Base-by-base conservation (phyloP, 2,113 vertebrate genomes). In the Nymphicus hollandicus region DNA sequence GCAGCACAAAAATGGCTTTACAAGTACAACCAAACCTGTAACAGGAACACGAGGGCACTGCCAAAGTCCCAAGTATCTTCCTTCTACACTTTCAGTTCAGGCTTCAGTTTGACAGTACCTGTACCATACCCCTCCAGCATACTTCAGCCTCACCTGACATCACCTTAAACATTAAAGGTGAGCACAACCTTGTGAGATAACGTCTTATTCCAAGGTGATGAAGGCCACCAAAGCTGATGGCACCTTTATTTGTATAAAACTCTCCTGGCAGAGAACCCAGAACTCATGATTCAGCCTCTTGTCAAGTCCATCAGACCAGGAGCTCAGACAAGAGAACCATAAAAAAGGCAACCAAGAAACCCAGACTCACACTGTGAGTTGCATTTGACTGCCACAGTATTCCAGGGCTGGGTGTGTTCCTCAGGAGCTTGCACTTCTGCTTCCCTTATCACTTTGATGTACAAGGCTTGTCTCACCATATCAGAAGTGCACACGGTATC, bases 401-500 rank as follows among this genome's bases (percentile, higher is more conserved):
- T 60, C 58, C 16, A 7, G 14, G 69, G 37, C n/a, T 37, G 70
- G 89, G 77, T 24, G 72, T 79, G 73, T 2, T 44, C 68, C 69
- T 73, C 11, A 0, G 44, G 17, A 85, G 65, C 77, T 17, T 39
- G 60, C 1, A 4, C 52, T 92, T 44, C 81, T 80, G n/a, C 22
- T 46, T 91, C 74, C 81, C 60, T 70, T 10, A 68, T 66, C 71
- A 46, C 71, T 93, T 33, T 47, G 85, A 96, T 83, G 78, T 41
- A 1, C 44, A 29, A 47, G 65, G 33, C 18, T 6, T 58, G 53
- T 46, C 56, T 56, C 19, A 56, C 24, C 47, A 0, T 3, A 10
- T 19, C 2, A 1, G 68, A 78, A 91, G 47, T 0, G 6, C 11
- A 0, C 2, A 5, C 1, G 25, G 43, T 49, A 41, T 18, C 44